Evolutionary conservation across 2,888 invertebrate genomes (phyloP).

Genomic region (Artemia sp.): DNA sequence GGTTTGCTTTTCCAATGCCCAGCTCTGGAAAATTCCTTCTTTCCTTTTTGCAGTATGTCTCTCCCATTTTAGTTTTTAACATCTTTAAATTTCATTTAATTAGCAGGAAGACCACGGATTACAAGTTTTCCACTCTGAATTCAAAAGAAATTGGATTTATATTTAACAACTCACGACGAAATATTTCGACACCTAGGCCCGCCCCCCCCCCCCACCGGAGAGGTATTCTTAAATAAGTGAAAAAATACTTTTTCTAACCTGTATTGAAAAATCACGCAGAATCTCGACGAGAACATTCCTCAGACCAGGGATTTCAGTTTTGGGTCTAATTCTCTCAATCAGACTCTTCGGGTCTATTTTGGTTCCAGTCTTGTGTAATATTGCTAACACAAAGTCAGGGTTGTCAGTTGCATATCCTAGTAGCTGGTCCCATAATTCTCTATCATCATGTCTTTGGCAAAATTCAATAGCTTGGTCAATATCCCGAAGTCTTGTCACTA

Average conservation of each 20-base stretch:
- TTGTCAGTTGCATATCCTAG: conserved; percentile 70
- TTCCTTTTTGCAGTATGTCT: too few species aligned
- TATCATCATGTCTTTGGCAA: conserved; percentile 88
- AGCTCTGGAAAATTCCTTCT: too few species aligned
- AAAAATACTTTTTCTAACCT: conserved; percentile 37
- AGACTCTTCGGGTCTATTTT: conserved; percentile 79
- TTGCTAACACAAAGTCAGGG: conserved; percentile 52
- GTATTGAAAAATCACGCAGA: conserved; percentile 83
- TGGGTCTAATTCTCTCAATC: conserved; percentile 63
- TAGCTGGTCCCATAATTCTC: conserved; percentile 75
- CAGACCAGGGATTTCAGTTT: conserved; percentile 70
- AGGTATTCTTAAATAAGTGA: not conserved
- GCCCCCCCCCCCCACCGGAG: too few species aligned
- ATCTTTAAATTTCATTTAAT: too few species aligned
- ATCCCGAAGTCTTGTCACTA: conserved; percentile 63
- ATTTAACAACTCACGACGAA: too few species aligned
- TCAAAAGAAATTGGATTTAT: too few species aligned
- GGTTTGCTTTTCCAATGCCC: too few species aligned
- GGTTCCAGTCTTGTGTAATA: conserved; percentile 54
- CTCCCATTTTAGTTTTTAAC: too few species aligned
- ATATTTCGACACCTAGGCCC: too few species aligned
- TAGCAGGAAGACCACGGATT: too few species aligned
- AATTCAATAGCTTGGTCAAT: conserved; percentile 87
- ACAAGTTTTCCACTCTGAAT: too few species aligned
- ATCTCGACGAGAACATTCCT: conserved; percentile 82